Conservation (phyloP, 1,140 invertebrate genomes). For the Heliconius congener region DNA sequence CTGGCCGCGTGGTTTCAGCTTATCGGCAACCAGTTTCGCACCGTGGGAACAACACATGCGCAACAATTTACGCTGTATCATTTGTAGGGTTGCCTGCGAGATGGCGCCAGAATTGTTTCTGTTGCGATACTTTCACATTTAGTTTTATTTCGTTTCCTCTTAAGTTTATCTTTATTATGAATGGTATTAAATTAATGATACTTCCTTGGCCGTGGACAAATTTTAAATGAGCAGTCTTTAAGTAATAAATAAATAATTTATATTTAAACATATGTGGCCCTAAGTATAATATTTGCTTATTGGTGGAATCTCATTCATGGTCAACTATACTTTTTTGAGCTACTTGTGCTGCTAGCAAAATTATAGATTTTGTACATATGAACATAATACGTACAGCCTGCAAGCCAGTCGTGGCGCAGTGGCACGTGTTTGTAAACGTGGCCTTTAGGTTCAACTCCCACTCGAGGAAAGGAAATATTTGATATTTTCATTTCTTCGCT, state of each 20-base stretch:
- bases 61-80: conserved; percentile 67
- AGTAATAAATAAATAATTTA: background rate
- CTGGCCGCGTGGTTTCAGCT: conserved; percentile 66
- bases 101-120: conserved; percentile 44
- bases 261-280: conserved; percentile 49
- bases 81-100: conserved; percentile 63
- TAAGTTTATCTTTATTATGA: conserved; percentile 28
- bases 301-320: conserved; percentile 66
- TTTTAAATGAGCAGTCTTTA: background rate
- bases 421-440: too few species aligned
- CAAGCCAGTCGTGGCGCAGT: too few species aligned
- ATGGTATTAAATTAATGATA: conserved; percentile 14
- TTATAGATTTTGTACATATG: too few species aligned
- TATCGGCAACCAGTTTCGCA: conserved; percentile 76
- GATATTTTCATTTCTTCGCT: too few species aligned
- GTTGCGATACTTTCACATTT: conserved; percentile 50
- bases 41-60: conserved; percentile 73
- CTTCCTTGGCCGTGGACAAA: conserved; percentile 17
- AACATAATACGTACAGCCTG: too few species aligned
- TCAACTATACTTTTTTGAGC: conserved; percentile 39
- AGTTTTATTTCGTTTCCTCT: conserved; percentile 42
- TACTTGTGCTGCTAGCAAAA: conserved; percentile 24
- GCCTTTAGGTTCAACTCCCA: too few species aligned
- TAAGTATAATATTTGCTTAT: conserved; percentile 49
- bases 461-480: too few species aligned